Conservation (phyloP, 2,113 vertebrate species). For the Natator depressus region DNA sequence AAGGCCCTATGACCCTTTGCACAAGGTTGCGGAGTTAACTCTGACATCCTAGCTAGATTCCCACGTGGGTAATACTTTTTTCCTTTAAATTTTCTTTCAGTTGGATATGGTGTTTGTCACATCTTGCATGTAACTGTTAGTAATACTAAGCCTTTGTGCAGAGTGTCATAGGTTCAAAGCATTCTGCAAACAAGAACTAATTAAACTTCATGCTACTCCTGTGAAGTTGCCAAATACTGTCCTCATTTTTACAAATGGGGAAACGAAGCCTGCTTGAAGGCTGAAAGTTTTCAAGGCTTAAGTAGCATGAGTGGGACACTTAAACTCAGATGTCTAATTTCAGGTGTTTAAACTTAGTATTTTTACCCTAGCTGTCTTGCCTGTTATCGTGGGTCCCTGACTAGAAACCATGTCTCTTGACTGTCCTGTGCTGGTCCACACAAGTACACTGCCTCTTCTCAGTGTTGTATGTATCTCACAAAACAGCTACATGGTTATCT, state of each 20-base stretch:
- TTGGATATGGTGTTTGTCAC: background rate
- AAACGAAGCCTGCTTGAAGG: background rate
- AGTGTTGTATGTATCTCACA: background rate
- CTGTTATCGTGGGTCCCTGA: background rate
- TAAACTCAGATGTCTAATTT: background rate
- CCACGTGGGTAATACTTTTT: constrained; percentile 59
- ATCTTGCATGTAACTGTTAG: background rate
- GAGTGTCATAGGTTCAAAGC: constrained; percentile 54
- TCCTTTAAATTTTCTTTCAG: constrained; percentile 59
- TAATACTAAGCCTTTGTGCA: constrained; percentile 7
- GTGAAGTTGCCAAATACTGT: constrained; percentile 17
- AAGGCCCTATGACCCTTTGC: constrained; percentile 14
- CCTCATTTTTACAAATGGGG: background rate
- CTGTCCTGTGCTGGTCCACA: background rate
- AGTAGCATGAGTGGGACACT: background rate
- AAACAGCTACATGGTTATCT: background rate
- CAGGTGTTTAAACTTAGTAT: background rate
- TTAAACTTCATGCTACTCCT: constrained; percentile 35
- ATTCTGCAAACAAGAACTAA: constrained; percentile 41
- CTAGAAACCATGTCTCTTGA: background rate
- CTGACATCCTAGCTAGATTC: constrained; percentile 48
- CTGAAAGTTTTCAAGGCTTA: background rate
- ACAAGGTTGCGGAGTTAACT: constrained; percentile 15
- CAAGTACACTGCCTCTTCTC: background rate
- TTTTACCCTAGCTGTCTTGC: background rate